Percentiles rank a stretch among this genome's conserved stretches.
These are phyloP conservation scores for Lordiphosa andalusiaca DNA, from an alignment of 2,888 invertebrate species.

Conservation along the genomic window DNA sequence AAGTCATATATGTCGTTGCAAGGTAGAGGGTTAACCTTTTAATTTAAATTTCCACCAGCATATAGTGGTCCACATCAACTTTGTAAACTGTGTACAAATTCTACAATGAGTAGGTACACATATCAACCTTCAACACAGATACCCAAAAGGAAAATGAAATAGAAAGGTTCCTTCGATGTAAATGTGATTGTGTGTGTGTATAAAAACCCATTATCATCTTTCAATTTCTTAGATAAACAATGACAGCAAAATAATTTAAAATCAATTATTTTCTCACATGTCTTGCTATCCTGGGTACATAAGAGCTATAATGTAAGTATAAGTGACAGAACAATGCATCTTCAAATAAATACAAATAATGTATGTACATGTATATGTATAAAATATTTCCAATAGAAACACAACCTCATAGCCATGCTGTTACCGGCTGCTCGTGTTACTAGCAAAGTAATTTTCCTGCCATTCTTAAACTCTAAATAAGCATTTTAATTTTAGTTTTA, in stretches of 20 bases:
- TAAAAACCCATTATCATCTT: slow-evolving; percentile 58
- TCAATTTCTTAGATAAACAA: slow-evolving; percentile 67
- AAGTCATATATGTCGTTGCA: too few species aligned
- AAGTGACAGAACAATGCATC: slow-evolving; percentile 5
- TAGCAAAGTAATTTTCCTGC: too few species aligned
- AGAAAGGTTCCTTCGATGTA: slow-evolving; percentile 31
- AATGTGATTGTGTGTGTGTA: slow-evolving; percentile 17
- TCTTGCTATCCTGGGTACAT: slow-evolving; percentile 41
- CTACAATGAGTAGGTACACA: not conserved
- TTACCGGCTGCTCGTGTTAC: too few species aligned
- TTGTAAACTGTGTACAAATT: too few species aligned
- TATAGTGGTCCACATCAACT: too few species aligned
- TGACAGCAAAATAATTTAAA: slow-evolving; percentile 65
- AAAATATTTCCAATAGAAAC: too few species aligned
- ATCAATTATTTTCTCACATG: slow-evolving; percentile 66
- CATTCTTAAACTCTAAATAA: too few species aligned
- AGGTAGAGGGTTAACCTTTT: too few species aligned
- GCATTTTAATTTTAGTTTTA: too few species aligned
- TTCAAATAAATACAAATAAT: not conserved
- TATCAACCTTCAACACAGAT: slow-evolving; percentile 1
- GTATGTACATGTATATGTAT: not conserved
- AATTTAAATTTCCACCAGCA: too few species aligned
- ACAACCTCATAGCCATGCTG: too few species aligned
- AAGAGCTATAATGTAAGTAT: slow-evolving; percentile 7
- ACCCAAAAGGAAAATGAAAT: slow-evolving; percentile 8